Conservation (phyloP, 2,797 vertebrate genomes). For the Pseudotriccus pelzelni region DNA sequence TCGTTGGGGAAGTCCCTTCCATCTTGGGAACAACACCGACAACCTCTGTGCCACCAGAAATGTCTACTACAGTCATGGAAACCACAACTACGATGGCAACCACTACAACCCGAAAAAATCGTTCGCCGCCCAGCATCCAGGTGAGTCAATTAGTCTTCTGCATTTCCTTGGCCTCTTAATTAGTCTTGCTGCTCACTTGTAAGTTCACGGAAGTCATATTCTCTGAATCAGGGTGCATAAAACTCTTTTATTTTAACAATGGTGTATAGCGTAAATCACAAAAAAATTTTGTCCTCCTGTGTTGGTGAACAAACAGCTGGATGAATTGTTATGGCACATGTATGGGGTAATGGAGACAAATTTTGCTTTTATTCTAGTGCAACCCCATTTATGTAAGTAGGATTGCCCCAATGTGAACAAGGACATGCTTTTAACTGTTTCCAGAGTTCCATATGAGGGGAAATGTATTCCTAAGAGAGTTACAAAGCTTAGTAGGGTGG, state of each 20-base stretch:
- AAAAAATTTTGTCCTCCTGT: background rate
- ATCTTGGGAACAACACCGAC: constrained; percentile 89
- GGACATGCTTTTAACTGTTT: background rate
- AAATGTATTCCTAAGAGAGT: background rate
- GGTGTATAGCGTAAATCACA: background rate
- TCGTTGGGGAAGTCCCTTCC: constrained; percentile 93
- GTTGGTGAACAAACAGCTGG: background rate
- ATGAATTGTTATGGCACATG: background rate
- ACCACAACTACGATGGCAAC: constrained; percentile 98
- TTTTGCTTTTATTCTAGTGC: background rate
- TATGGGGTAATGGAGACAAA: rapidly evolving
- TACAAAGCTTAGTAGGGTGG: background rate
- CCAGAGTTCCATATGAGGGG: background rate
- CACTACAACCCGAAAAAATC: constrained; percentile 93
- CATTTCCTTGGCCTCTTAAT: background rate
- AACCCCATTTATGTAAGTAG: background rate
- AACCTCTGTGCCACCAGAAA: constrained; percentile 90
- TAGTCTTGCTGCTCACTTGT: background rate
- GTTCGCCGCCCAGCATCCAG: constrained; percentile 92
- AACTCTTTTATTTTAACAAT: background rate
- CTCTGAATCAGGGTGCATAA: background rate
- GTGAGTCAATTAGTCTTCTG: constrained; percentile 66
- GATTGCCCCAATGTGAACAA: background rate
- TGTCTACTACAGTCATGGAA: constrained; percentile 95
- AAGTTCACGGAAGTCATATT: background rate